phyloP scores from a whole-genome alignment of 2,888 invertebrate species.

The Acrocyrtus sp. region DNA sequence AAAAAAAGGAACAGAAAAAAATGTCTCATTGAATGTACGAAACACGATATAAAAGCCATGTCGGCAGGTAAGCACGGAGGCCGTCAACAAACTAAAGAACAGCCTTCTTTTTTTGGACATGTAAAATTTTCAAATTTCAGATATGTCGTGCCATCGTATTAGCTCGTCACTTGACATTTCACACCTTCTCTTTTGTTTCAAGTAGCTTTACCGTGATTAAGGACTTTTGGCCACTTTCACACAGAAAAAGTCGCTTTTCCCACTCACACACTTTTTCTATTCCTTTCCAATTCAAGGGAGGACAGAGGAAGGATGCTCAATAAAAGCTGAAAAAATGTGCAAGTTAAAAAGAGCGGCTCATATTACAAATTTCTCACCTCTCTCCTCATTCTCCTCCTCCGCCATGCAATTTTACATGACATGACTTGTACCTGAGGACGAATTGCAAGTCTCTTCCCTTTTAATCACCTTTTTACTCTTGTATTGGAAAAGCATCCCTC shows the following conservation, averaged over 20 bases:
- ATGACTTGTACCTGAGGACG: background rate
- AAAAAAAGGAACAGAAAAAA: slow-evolving; percentile 4
- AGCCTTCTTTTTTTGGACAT: slow-evolving; percentile 49
- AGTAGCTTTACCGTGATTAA: slow-evolving; percentile 50
- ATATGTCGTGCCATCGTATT: slow-evolving; percentile 50
- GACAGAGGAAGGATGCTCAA: background rate
- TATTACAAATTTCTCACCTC: too few species aligned
- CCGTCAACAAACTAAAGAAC: too few species aligned
- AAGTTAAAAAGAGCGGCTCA: too few species aligned
- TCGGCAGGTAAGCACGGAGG: slow-evolving; percentile 19
- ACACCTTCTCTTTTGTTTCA: slow-evolving; percentile 47
- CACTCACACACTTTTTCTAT: background rate
- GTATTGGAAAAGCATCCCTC: too few species aligned
- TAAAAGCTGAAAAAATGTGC: too few species aligned
- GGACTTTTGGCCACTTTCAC: slow-evolving; percentile 32
- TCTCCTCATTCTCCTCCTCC: too few species aligned
- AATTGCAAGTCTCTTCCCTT: background rate
- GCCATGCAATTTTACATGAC: too few species aligned
- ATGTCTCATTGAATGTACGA: slow-evolving; percentile 39
- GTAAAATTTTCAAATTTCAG: slow-evolving; percentile 25
- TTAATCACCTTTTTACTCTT: too few species aligned
- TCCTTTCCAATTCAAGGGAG: background rate
- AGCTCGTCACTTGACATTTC: slow-evolving; percentile 49
- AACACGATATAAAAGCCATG: slow-evolving; percentile 47
- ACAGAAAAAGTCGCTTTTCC: background rate